phyloP scores from a whole-genome alignment of 2,888 invertebrate species.

The Leptinotarsa haldemani region DNA sequence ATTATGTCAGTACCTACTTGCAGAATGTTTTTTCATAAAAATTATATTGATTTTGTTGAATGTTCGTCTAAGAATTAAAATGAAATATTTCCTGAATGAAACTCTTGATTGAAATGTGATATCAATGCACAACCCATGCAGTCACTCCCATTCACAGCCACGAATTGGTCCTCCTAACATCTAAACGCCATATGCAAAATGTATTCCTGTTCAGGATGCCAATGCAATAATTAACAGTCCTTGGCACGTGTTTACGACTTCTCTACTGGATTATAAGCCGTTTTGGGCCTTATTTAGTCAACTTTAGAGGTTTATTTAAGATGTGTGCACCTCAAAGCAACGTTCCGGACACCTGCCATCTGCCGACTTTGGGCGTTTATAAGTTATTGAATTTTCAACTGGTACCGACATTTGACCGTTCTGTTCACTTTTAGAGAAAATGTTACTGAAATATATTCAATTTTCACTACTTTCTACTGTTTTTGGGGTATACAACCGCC shows the following conservation, averaged over 20 bases:
- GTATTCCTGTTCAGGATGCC: conserved; percentile 2
- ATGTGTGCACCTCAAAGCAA: conserved; percentile 10
- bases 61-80: too few species aligned
- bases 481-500: too few species aligned
- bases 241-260: conserved; percentile 15
- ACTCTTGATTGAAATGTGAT: too few species aligned
- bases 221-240: conserved; percentile 24
- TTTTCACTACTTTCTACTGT: neutral
- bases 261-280: conserved; percentile 11
- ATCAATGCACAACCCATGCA: neutral
- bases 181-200: conserved; percentile 14
- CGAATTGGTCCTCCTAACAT: neutral
- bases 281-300: conserved; percentile 11
- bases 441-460: neutral
- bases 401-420: conserved; percentile 4
- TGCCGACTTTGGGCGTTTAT: conserved; percentile 5
- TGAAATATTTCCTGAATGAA: too few species aligned
- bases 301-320: conserved; percentile 18
- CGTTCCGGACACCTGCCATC: conserved; percentile 18
- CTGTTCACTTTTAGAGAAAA: neutral
- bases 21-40: too few species aligned
- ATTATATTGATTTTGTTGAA: too few species aligned
- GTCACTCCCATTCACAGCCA: too few species aligned
- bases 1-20: too few species aligned
- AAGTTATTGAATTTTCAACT: neutral